Base-by-base conservation (phyloP, 2,797 vertebrate genomes). In the Mareca penelope region DNA sequence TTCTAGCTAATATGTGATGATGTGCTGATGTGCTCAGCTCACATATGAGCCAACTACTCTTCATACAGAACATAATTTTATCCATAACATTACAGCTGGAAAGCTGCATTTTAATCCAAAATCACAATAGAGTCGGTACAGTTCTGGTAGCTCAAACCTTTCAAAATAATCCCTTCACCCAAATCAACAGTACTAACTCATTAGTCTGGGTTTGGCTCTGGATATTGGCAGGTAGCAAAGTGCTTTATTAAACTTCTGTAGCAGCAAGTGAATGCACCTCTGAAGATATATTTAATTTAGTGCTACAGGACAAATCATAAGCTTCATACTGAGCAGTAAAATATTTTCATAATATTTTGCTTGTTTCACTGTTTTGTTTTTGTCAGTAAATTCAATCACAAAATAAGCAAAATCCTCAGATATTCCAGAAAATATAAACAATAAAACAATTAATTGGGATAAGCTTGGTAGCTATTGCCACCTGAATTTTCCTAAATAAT, bases 231-330 rank as follows among this genome's bases (percentile, higher is more conserved):
- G 22, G 31, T 35, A 50, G 10, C 5, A 73, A 94, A 42, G 15
- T 69, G 44, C 10, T 88, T 87, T 93, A 92, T 85, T 92, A 85
- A 92, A 82, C 10, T 61, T 84, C 24, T 63, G 7, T 21, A 81
- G 55, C 40, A 92, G 59, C 31, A 79, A 50, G 15, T 59, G 69
- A 67, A 73, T 48, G 19, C 10, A 33, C 44, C 16, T 52, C 48
- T 40, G n/a, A 92, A 88, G 46, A 46, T 33, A 29, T 65, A 77
- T 91, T 77, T 88, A 88, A 80, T 91, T 71, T 73, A 91, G 15
- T 67, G 16, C n/a, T 91, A 63, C 42, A 85, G 70, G 64, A 80
- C 35, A 79, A 94, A 73, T 59, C 4, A n/a, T 6, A 5, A 9
- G 23, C 26, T 92, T 82, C 57, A 52, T 70, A 89, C 2, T 55